Evolutionary conservation across 1,140 invertebrate genomes (phyloP).

Genomic region (Platorchestia sp.): DNA sequence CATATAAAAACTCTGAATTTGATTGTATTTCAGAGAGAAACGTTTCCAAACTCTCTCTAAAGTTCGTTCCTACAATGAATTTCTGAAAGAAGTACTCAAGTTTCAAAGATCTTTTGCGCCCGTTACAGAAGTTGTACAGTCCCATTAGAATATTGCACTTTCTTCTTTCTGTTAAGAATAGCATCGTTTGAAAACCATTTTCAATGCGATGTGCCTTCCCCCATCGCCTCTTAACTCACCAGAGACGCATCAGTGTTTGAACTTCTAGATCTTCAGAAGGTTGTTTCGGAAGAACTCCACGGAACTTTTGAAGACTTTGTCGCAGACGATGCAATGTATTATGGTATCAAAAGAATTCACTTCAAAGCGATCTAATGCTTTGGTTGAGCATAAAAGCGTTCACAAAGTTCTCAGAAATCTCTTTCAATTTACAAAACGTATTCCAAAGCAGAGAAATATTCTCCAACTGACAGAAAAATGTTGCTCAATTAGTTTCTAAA

Average conservation of each 20-base stretch:
- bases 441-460: background rate
- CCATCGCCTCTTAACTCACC: background rate
- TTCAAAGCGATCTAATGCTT: background rate
- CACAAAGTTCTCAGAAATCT: background rate
- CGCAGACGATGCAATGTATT: background rate
- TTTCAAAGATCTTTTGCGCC: background rate
- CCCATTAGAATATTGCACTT: conserved; percentile 16
- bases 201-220: background rate
- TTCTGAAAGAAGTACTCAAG: background rate
- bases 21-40: background rate
- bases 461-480: background rate
- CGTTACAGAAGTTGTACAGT: background rate
- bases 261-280: background rate
- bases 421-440: background rate
- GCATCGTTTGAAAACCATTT: background rate
- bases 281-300: background rate
- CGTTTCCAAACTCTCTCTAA: background rate
- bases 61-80: background rate
- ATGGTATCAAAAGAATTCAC: background rate
- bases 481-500: background rate
- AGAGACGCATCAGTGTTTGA: background rate
- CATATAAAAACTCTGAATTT: background rate
- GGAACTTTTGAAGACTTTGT: background rate
- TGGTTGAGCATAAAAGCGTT: background rate
- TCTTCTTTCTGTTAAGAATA: conserved; percentile 12